Base-by-base conservation (phyloP, 1,140 invertebrate species). In the Scaptomyza hsui region DNA sequence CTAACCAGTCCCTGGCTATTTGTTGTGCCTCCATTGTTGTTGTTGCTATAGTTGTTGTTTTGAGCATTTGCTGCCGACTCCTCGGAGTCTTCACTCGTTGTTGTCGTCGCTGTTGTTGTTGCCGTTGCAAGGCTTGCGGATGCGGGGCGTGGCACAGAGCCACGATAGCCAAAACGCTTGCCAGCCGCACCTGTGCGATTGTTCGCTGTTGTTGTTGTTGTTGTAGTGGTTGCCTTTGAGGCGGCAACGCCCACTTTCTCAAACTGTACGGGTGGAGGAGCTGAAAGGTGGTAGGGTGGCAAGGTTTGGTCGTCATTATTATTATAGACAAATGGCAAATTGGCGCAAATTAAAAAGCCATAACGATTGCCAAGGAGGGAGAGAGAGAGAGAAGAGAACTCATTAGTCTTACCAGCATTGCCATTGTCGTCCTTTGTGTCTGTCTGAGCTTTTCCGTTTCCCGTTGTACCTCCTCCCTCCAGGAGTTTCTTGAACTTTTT, bases 401-500 rank as follows among this genome's bases (percentile, higher is more conserved):
- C 32, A 21, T 39, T 41, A 72, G 7, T n/a, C 89, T 80, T 64
- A 90, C 89, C 89, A 59, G 89, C 71, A 76, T 91, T 91, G n/a
- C 89, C 89, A 68, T 91, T 91, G 70, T 91, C 80, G 69, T 91
- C 89, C 73, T 78, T 85, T 78, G 64, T 78, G 47, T 64, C 67
- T 45, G 73, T 42, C 24, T 41, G 15, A 1, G 26, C 45, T 16
- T 52, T 41, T 41, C 64, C 10, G 48, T 49, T 47, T 74, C 69
- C 60, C 65, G 49, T 37, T 37, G 15, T 69, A 44, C 37, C 29
- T 47, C 37, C 29, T 51, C 41, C 59, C n/a, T 90, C 86, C 32
- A 89, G 73, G 57, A 89, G 72, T 79, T 91, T 91, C 73, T 89
- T 91, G 19, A 90, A 77, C 72, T 91, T 91, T 56, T 90, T 91